phyloP scores from a whole-genome alignment of 1,140 invertebrate species.

The Alviniconcha marisindica region DNA sequence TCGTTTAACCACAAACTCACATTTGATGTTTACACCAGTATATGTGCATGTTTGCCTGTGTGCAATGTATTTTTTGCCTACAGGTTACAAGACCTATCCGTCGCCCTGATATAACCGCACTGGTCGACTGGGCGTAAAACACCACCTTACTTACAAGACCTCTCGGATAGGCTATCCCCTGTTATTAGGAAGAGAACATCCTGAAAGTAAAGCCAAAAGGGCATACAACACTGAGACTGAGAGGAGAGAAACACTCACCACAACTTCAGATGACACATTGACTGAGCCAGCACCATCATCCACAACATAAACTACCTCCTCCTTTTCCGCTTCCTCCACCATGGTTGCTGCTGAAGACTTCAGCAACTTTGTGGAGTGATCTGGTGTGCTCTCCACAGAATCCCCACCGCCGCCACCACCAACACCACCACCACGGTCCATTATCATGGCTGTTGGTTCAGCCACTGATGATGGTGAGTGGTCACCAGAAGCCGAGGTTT shows the following conservation, averaged over 20 bases:
- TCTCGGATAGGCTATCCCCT: too few species aligned
- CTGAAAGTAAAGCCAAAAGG: too few species aligned
- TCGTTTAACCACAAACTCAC: too few species aligned
- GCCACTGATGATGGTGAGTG: not conserved
- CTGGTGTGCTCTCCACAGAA: slow-evolving; percentile 39
- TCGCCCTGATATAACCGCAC: too few species aligned
- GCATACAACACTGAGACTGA: too few species aligned
- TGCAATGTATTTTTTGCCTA: too few species aligned
- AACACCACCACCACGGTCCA: slow-evolving; percentile 35
- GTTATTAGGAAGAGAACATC: too few species aligned
- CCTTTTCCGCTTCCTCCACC: slow-evolving; percentile 22
- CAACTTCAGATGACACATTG: slow-evolving; percentile 21
- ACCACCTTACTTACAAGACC: too few species aligned
- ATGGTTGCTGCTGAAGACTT: not conserved
- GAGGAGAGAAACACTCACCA: slow-evolving; percentile 12
- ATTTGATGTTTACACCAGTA: too few species aligned
- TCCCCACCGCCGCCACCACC: not conserved
- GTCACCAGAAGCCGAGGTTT: not conserved
- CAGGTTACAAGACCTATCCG: too few species aligned
- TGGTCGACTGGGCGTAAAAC: too few species aligned
- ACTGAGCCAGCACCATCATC: slow-evolving; percentile 22
- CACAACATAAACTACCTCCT: slow-evolving; percentile 40
- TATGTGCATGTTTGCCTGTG: too few species aligned
- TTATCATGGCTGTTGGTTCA: slow-evolving; percentile 33
- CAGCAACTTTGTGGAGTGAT: slow-evolving; percentile 38